These are phyloP conservation scores for Kuschelorhynchus macadamiae DNA, from an alignment of 2,888 invertebrate species.

Conservation along the genomic window DNA sequence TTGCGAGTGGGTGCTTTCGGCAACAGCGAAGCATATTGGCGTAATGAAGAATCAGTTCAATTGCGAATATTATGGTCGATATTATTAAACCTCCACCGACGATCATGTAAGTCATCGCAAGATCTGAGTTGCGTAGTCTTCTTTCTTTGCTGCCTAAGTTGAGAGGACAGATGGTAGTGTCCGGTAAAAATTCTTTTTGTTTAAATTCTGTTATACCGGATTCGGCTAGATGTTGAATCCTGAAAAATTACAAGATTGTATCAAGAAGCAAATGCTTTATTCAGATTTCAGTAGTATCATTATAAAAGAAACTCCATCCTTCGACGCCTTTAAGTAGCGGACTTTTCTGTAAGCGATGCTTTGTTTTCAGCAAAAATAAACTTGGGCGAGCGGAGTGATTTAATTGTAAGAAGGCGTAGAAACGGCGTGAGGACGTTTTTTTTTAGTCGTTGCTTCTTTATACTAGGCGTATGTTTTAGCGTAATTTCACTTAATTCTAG, in stretches of 20 bases:
- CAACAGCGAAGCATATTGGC: constrained; percentile 24
- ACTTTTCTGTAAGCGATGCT: no score
- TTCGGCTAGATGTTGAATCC: constrained; percentile 79
- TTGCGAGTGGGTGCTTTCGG: not conserved
- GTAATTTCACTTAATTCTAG: no score
- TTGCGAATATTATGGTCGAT: constrained; percentile 76
- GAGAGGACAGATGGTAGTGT: constrained; percentile 84
- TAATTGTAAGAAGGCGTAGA: no score
- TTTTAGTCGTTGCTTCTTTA: no score
- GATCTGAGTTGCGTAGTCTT: constrained; percentile 81
- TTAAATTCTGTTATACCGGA: constrained; percentile 82
- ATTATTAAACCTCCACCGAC: constrained; percentile 79
- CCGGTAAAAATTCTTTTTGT: constrained; percentile 76
- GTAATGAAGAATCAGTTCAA: constrained; percentile 71
- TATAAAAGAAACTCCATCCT: no score
- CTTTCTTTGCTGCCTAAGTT: constrained; percentile 86
- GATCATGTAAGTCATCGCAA: constrained; percentile 85
- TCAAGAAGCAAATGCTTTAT: no score
- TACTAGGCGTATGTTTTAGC: no score
- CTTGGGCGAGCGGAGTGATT: no score
- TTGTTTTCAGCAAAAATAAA: no score
- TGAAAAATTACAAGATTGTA: constrained; percentile 62
- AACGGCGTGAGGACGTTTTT: no score
- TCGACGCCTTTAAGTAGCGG: no score
- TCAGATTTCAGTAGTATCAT: no score